Base-by-base conservation (phyloP, 2,113 vertebrate species). In the Rissa tridactyla region DNA sequence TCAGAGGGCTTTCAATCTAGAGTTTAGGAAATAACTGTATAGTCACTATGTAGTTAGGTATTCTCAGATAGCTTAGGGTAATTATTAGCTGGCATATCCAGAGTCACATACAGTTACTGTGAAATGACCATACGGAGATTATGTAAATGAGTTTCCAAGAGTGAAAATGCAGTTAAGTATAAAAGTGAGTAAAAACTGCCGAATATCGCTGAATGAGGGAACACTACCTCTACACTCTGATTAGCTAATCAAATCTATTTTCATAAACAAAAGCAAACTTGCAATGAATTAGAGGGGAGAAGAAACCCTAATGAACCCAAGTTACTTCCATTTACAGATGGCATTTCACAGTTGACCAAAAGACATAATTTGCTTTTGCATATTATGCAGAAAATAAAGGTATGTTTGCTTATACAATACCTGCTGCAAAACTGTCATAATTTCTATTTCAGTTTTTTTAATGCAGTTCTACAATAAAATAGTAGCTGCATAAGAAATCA, bases 61-160 rank as follows among this genome's bases (percentile, higher is more conserved):
- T 95, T 94, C 68, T 95, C 70, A 52, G 77, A 92, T 76, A 95
- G 47, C 44, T 96, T 70, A 44, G 77, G 36, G 80, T 88, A 88
- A 95, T 97, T 96, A 94, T 90, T 96, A 94, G 82, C 92, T 88
- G 88, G 88, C 90, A 73, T 92, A 82, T 52, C 82, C 72, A 85
- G 77, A 96, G 76, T 87, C 76, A 70, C 71, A 93, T 92, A 90
- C 92, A 96, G 90, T 90, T 94, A 93, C 92, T 94, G 94, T 96
- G 92, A 96, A 96, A 94, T 96, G 96, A 96, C 95, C 96, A 93
- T 96, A 97, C 64, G 92, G 95, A 94, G 94, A 95, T 91, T 95
- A 96, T 96, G 96, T 94, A 96, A 94, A 96, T 96, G 82, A 95
- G 82, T 90, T 87, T 95, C 76, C 71, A 79, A 90, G 91, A 95